Conservation (phyloP, 2,888 invertebrate genomes). For the Oxyteleia sp. region DNA sequence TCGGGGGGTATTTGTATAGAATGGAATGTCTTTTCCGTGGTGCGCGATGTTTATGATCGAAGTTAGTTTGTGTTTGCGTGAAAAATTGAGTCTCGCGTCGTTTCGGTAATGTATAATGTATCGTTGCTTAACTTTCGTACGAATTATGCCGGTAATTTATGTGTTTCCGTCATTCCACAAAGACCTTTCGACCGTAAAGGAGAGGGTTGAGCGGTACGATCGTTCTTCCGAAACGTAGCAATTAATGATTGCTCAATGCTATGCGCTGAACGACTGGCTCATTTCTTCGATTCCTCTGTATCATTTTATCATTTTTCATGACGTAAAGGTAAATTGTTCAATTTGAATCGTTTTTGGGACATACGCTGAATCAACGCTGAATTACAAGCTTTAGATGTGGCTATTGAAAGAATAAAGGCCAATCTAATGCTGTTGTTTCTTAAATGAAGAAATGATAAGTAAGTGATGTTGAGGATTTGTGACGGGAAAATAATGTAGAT, state of each 20-base stretch:
- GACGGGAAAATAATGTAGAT: no score
- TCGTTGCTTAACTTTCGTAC: slow-evolving; percentile 42
- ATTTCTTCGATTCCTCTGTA: slow-evolving; percentile 55
- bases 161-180: slow-evolving; percentile 53
- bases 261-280: slow-evolving; percentile 17
- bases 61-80: slow-evolving; percentile 28
- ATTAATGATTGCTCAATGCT: slow-evolving; percentile 65
- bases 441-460: background rate
- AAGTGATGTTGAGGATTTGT: slow-evolving; percentile 19
- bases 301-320: slow-evolving; percentile 50
- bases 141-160: slow-evolving; percentile 47
- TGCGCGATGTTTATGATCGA: slow-evolving; percentile 47
- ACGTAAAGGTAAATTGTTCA: slow-evolving; percentile 43
- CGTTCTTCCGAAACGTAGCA: slow-evolving; percentile 59
- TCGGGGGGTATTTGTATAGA: slow-evolving; percentile 54
- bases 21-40: slow-evolving; percentile 52
- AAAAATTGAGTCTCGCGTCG: slow-evolving; percentile 48
- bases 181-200: slow-evolving; percentile 55
- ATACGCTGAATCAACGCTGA: background rate
- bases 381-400: slow-evolving; percentile 20
- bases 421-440: slow-evolving; percentile 6
- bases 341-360: slow-evolving; percentile 39
- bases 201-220: slow-evolving; percentile 29
- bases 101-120: slow-evolving; percentile 25
- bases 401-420: slow-evolving; percentile 19